Base-by-base conservation (phyloP, 2,113 vertebrate genomes). In the Kobus ellipsiprymnus region DNA sequence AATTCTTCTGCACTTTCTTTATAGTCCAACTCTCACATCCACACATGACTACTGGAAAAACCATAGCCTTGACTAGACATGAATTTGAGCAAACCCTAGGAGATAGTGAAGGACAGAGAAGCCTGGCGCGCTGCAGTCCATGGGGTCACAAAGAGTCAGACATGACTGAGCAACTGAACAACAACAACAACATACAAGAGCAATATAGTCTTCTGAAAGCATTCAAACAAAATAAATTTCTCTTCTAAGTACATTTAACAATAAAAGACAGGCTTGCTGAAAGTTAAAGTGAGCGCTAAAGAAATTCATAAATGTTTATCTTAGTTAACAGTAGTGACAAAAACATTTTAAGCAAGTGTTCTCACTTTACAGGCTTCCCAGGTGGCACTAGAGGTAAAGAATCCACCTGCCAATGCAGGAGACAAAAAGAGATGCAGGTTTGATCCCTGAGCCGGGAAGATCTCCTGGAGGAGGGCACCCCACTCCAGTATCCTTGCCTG, bases 171-270 rank as follows among this genome's bases (percentile, higher is more conserved):
- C 12, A 25, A 27, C 6, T 77, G 36, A 77, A 44, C 12, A 77
- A 77, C 40, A 71, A 36, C 67, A 74, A 74, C n/a, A 71, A 74
- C 40, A 77, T 44, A 77, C 29, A 44, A 77, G 21, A 52, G 11
- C 12, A 71, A 94, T 93, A 93, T 0, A 54, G 21, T 91, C 30
- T 59, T 89, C 40, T 91, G 88, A 44, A 95, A 67, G 50, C 27
- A 93, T 84, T 83, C 50, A 95, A 96, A 78, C 54, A 94, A 94
- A 95, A 87, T 36, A 92, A 85, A 92, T 89, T 90, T 92, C 16
- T 86, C 29, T 91, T 78, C 21, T 59, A 94, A 86, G 44, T 62
- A 84, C 1, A 88, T 86, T 96, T 80, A 90, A 62, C 48, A 30
- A 71, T 44, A 87, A 80, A 82, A 44, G n/a, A 71, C 11, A 80